Evolutionary conservation across 2,888 invertebrate species (phyloP).

Genomic region (Drosophila tanythrix): DNA sequence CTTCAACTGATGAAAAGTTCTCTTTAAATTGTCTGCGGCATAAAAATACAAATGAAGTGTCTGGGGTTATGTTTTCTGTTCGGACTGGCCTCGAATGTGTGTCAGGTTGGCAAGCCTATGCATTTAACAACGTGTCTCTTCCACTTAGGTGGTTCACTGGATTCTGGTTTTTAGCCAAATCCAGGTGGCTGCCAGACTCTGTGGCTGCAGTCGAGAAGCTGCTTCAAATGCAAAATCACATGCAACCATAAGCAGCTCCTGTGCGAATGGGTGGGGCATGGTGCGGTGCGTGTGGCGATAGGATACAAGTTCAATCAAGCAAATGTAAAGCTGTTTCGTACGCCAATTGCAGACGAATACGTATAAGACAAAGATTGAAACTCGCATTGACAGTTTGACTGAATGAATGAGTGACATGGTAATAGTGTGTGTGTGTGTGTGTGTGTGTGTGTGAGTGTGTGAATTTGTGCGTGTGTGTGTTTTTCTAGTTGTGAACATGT

Average conservation of each 20-base stretch:
- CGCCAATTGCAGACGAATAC: slow-evolving; percentile 74
- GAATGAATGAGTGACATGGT: slow-evolving; percentile 69
- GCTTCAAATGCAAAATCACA: slow-evolving; percentile 30
- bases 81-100: slow-evolving; percentile 41
- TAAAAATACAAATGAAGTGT: slow-evolving; percentile 47
- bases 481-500: slow-evolving; percentile 17
- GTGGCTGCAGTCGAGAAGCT: slow-evolving; percentile 17
- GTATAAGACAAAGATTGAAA: slow-evolving; percentile 74
- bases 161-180: slow-evolving; percentile 37
- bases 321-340: slow-evolving; percentile 70
- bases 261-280: background rate
- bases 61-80: slow-evolving; percentile 3
- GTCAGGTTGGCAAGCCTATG: slow-evolving; percentile 65
- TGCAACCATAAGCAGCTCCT: slow-evolving; percentile 1
- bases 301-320: slow-evolving; percentile 69
- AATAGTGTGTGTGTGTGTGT: slow-evolving; percentile 35
- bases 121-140: slow-evolving; percentile 57
- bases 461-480: slow-evolving; percentile 16
- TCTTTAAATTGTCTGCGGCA: slow-evolving; percentile 58
- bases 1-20: slow-evolving; percentile 54
- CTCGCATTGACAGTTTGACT: slow-evolving; percentile 74
- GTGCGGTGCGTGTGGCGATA: background rate
- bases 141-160: slow-evolving; percentile 44
- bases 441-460: background rate
- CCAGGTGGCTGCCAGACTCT: slow-evolving; percentile 31